phyloP scores from a whole-genome alignment of 2,113 vertebrate genomes.

The Sylvilagus bachmani region DNA sequence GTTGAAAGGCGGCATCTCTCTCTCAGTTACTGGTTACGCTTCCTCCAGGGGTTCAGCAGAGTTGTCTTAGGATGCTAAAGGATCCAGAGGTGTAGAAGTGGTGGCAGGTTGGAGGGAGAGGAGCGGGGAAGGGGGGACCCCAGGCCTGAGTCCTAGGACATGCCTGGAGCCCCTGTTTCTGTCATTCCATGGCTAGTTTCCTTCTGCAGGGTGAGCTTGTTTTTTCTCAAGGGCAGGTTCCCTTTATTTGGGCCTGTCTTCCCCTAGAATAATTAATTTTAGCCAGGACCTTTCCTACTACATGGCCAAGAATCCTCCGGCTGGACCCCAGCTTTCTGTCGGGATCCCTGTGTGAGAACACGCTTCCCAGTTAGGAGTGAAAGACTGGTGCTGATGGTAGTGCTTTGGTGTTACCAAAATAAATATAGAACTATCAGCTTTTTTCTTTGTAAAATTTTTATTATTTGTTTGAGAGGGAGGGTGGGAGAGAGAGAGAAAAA shows the following conservation, averaged over 20 bases:
- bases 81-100: not conserved
- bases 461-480: no score
- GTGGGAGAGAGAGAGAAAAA: no score
- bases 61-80: not conserved
- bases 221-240: not conserved
- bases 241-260: not conserved
- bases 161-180: not conserved
- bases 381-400: not conserved
- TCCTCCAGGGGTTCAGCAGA: conserved; percentile 6
- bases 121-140: not conserved
- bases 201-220: not conserved
- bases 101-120: not conserved
- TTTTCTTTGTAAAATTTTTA: not conserved
- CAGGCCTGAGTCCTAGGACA: no score
- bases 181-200: not conserved
- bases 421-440: not conserved
- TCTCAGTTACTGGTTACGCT: not conserved
- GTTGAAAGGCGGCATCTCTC: not conserved
- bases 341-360: not conserved
- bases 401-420: not conserved
- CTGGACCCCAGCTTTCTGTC: not conserved
- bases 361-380: not conserved
- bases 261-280: not conserved
- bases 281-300: not conserved
- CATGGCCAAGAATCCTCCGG: not conserved